These are phyloP conservation scores for Corynorhinus townsendii DNA, from an alignment of 2,113 vertebrate species.

Conservation along the genomic window DNA sequence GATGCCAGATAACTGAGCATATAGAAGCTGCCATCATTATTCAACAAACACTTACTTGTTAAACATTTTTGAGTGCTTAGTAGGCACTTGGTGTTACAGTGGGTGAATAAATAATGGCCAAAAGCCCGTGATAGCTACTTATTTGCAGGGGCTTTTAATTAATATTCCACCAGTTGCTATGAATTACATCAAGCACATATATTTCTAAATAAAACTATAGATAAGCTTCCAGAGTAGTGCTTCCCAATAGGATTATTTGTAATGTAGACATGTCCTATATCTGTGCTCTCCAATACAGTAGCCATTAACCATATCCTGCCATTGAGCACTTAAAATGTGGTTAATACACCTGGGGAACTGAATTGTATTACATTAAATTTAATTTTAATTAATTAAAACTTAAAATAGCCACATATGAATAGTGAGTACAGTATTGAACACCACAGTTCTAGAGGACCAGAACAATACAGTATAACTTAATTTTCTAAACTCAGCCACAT, in stretches of 20 bases:
- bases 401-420: not conserved
- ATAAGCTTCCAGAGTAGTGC: not conserved
- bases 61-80: not conserved
- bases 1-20: not conserved
- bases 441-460: not conserved
- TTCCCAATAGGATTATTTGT: not conserved
- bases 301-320: not conserved
- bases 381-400: not conserved
- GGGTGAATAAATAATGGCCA: not conserved
- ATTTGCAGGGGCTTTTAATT: not conserved
- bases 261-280: not conserved
- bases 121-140: not conserved
- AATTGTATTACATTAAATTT: not conserved
- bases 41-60: not conserved
- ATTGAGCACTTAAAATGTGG: not conserved
- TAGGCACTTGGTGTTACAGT: not conserved
- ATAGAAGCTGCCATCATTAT: not conserved
- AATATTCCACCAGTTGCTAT: not conserved
- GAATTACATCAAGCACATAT: not conserved
- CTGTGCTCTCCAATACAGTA: not conserved
- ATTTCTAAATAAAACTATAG: not conserved
- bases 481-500: not conserved
- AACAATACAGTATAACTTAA: not conserved
- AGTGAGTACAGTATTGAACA: not conserved
- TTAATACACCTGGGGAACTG: not conserved